These are phyloP conservation scores for Sphaerophoria rueppellii DNA, from an alignment of 2,888 invertebrate genomes.

Conservation along the genomic window DNA sequence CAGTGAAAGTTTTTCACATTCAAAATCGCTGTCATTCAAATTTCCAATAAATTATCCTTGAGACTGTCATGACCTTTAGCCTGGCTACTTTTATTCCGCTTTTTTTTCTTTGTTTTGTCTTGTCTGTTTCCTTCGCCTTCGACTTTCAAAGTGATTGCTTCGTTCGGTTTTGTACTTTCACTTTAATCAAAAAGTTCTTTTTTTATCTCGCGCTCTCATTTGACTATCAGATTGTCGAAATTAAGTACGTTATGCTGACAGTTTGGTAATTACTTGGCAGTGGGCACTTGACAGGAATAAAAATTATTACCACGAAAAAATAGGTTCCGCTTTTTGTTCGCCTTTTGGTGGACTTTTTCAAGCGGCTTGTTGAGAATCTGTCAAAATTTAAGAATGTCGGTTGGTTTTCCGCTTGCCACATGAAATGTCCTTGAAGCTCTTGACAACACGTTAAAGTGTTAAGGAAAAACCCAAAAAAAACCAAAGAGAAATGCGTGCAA, in stretches of 20 bases:
- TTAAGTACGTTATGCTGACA: slow-evolving; percentile 50
- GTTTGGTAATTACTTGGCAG: slow-evolving; percentile 62
- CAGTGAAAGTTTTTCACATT: slow-evolving; percentile 1
- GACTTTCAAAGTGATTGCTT: background rate
- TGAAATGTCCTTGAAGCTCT: slow-evolving; percentile 46
- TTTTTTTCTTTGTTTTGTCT: slow-evolving; percentile 7
- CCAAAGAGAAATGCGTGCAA: slow-evolving; percentile 57
- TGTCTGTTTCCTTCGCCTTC: slow-evolving; percentile 1
- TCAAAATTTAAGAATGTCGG: slow-evolving; percentile 26
- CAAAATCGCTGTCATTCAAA: slow-evolving; percentile 39
- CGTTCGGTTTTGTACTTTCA: slow-evolving; percentile 48
- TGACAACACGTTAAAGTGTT: background rate
- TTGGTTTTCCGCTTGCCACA: background rate
- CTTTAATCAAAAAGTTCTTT: slow-evolving; percentile 50
- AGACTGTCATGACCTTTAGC: slow-evolving; percentile 54
- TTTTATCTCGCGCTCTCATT: slow-evolving; percentile 11
- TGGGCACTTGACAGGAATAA: slow-evolving; percentile 36
- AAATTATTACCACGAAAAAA: slow-evolving; percentile 39
- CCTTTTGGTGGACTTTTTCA: slow-evolving; percentile 13
- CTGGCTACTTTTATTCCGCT: slow-evolving; percentile 26
- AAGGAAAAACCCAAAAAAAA: background rate
- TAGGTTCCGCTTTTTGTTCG: slow-evolving; percentile 8
- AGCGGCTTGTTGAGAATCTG: background rate
- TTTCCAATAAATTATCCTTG: slow-evolving; percentile 52
- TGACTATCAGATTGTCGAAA: slow-evolving; percentile 12